Base-by-base conservation (phyloP, 2,888 invertebrate species). In the Phoronis australis region DNA sequence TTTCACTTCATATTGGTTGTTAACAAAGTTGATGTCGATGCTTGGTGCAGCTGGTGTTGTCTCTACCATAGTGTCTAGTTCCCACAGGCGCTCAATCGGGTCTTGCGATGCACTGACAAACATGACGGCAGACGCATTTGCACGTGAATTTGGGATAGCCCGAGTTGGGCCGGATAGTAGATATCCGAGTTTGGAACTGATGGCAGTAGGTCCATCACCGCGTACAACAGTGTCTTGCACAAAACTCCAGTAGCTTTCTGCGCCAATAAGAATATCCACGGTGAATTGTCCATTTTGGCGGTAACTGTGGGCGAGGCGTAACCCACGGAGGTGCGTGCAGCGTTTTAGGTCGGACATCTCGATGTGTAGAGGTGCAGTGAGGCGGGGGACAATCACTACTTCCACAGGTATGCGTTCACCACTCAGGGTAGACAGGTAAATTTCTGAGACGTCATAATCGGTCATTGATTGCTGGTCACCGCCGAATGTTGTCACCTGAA, bases 51-150 rank as follows among this genome's bases (percentile, higher is more conserved):
- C n/a, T 9, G 9, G 35, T 35, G n/a, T 9, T 12, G n/a, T 12
- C 35, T 35, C 9, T 31, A 9, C 44, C n/a, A 44, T 44, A 4
- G 44, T 37, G 18, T 44, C 44, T 15, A 44, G 5, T 20, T 44
- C 31, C 44, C 31, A 15, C 9, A 44, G 6, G 4, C 4, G 26
- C 20, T 44, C 37, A 20, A 23, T 20, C 4, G 4, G 20, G 25
- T 37, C 4, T 4, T 18, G 4, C 15, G 26, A 4, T 20, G n/a
- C 35, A 4, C 5, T 24, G 4, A 37, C 9, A 4, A 27, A 15
- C 5, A 23, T 44, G 9, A 44, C 5, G 6, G 12, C n/a, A 4
- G 31, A 9, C 18, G 44, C 20, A 20, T 23, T 44, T 3, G 31
- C 42, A 4, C 4, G 5, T 25, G 21, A 9, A 23, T 21, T 23